A percentile compares a stretch with the other conserved stretches of the same genome.
These are phyloP conservation scores for Botia kubotai DNA, from an alignment of 2,797 vertebrate genomes.

Conservation along the genomic window DNA sequence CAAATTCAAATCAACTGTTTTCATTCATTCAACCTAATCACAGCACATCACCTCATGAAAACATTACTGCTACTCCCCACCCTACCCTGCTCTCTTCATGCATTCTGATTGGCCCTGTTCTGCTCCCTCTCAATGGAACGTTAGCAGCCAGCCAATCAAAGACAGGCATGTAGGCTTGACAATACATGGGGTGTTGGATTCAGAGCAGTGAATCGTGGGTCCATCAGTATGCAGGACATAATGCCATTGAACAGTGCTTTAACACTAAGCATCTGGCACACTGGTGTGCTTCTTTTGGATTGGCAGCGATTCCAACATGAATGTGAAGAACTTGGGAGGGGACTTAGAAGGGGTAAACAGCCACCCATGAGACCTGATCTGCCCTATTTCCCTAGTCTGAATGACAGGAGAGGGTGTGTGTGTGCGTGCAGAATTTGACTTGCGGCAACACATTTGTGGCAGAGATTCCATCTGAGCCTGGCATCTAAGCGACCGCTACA, in stretches of 20 bases:
- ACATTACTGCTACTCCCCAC: background rate
- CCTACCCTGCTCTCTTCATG: background rate
- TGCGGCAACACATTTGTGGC: background rate
- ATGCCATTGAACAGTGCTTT: slow-evolving; percentile 33
- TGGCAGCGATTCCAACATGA: slow-evolving; percentile 28
- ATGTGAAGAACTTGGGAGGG: slow-evolving; percentile 42
- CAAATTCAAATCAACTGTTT: slow-evolving; percentile 57
- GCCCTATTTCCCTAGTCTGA: background rate
- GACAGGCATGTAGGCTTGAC: slow-evolving; percentile 7
- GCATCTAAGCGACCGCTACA: slow-evolving; percentile 8
- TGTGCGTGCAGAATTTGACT: background rate
- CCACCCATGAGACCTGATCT: slow-evolving; percentile 18
- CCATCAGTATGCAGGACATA: slow-evolving; percentile 42
- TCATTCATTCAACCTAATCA: slow-evolving; percentile 45
- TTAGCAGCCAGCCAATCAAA: slow-evolving; percentile 24
- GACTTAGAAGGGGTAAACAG: background rate
- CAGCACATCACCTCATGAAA: background rate
- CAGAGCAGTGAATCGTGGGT: slow-evolving; percentile 15
- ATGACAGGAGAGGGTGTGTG: background rate
- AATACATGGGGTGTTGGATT: slow-evolving; percentile 23
- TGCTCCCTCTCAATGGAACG: background rate
- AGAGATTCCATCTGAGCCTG: slow-evolving; percentile 21
- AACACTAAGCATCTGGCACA: slow-evolving; percentile 18
- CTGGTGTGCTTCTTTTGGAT: slow-evolving; percentile 7
- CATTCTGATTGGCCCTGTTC: slow-evolving; percentile 18